Percentiles rank a stretch among this genome's conserved stretches.
Evolutionary conservation across 2,113 vertebrate species (phyloP).

Genomic region (Triplophysa siluroides): DNA sequence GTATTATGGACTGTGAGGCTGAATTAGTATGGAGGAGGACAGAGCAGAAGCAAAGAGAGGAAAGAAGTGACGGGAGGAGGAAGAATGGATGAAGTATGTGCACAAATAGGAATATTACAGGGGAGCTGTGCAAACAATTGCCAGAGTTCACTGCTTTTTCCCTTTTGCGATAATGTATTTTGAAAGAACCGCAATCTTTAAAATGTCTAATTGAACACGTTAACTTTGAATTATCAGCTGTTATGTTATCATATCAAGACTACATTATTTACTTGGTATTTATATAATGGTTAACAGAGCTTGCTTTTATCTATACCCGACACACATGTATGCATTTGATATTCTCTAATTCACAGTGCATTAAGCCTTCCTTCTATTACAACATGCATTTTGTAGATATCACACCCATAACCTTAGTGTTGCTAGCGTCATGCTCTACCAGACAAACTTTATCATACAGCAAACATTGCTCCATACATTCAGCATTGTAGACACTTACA

Average conservation of each 20-base stretch:
- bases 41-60: slow-evolving; percentile 30
- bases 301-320: no score
- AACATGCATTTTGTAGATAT: no score
- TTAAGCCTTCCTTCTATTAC: no score
- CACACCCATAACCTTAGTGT: no score
- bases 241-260: slow-evolving; percentile 9
- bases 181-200: not conserved
- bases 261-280: no score
- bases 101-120: slow-evolving; percentile 18
- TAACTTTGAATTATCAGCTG: not conserved
- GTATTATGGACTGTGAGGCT: slow-evolving; percentile 37
- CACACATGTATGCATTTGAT: no score
- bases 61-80: slow-evolving; percentile 12
- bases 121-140: slow-evolving; percentile 23
- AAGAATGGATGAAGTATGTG: not conserved
- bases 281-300: no score
- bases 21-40: slow-evolving; percentile 53
- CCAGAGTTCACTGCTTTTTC: slow-evolving; percentile 21
- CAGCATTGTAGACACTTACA: not conserved
- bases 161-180: not conserved
- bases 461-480: not conserved
- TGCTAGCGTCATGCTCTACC: no score
- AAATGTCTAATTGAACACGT: not conserved
- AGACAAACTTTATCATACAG: not conserved
- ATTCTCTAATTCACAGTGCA: no score